Evolutionary conservation across 2,888 invertebrate genomes (phyloP).

Genomic region (Eupithecia subfuscata): DNA sequence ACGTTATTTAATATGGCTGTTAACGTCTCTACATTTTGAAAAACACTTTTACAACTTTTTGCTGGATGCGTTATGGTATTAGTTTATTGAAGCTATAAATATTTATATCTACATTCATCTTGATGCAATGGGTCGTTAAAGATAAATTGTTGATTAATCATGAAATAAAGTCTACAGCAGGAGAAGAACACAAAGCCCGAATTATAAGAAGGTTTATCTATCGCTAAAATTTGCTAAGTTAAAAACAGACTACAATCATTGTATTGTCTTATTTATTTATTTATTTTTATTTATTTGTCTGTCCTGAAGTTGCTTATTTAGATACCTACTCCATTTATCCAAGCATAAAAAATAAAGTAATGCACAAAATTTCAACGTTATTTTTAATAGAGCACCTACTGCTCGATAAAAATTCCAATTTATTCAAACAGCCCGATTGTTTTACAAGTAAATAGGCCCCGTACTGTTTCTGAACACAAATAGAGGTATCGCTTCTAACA

Average conservation of each 20-base stretch:
- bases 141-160: constrained; percentile 9
- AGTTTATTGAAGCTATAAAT: constrained; percentile 70
- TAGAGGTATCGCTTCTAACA: constrained; percentile 52
- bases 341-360: not conserved
- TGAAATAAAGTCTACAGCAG: not conserved
- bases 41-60: constrained; percentile 58
- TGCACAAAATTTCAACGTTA: not conserved
- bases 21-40: constrained; percentile 73
- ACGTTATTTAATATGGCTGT: constrained; percentile 81
- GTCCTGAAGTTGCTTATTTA: not conserved
- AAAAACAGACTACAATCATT: too few relatives aligned
- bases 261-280: too few relatives aligned
- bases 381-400: constrained; percentile 18
- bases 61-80: constrained; percentile 54
- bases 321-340: too few relatives aligned
- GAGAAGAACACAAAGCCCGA: not conserved
- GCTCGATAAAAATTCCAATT: constrained; percentile 34
- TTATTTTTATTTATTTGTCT: too few relatives aligned
- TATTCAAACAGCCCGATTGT: constrained; percentile 50
- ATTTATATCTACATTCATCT: constrained; percentile 55
- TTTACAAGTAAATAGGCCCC: constrained; percentile 54
- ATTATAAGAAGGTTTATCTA: too few relatives aligned
- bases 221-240: not conserved
- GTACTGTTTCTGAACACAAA: constrained; percentile 57
- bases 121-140: constrained; percentile 4